Evolutionary conservation across 1,140 invertebrate genomes (phyloP).

Genomic region (Aphelenchoides fujianensis): DNA sequence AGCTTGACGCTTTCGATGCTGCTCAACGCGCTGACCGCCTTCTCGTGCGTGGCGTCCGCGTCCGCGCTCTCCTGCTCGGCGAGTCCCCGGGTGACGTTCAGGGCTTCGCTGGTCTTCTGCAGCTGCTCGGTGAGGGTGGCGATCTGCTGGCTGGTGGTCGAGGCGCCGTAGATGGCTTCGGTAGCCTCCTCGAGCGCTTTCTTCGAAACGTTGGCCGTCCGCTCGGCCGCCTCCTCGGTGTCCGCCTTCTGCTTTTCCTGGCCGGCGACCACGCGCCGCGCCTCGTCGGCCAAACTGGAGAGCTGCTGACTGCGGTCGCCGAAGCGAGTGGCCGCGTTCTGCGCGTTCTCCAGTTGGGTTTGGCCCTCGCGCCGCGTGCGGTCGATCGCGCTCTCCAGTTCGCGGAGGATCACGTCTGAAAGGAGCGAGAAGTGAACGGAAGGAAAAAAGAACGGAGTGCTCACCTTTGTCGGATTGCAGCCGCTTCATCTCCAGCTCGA

Average conservation of each 20-base stretch:
- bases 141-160: slow-evolving; percentile 47
- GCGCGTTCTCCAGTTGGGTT: slow-evolving; percentile 42
- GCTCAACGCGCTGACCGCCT: slow-evolving; percentile 40
- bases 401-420: slow-evolving; percentile 18
- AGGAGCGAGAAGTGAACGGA: neutral
- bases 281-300: slow-evolving; percentile 50
- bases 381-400: slow-evolving; percentile 50
- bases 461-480: slow-evolving; percentile 45
- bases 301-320: slow-evolving; percentile 55
- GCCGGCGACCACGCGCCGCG: slow-evolving; percentile 37
- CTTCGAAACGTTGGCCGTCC: slow-evolving; percentile 43
- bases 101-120: slow-evolving; percentile 33
- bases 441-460: slow-evolving; percentile 6
- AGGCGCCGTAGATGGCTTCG: slow-evolving; percentile 60
- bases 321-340: slow-evolving; percentile 54
- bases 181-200: slow-evolving; percentile 56
- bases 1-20: slow-evolving; percentile 56
- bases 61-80: slow-evolving; percentile 57
- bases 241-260: slow-evolving; percentile 47
- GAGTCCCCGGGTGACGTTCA: slow-evolving; percentile 54
- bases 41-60: slow-evolving; percentile 38
- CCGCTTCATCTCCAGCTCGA: slow-evolving; percentile 40
- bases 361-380: slow-evolving; percentile 57
- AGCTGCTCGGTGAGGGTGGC: slow-evolving; percentile 40
- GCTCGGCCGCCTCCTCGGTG: slow-evolving; percentile 46